Percentiles rank a stretch among this genome's conserved stretches.
phyloP scores from a whole-genome alignment of 2,113 vertebrate genomes.

The Lophius piscatorius region DNA sequence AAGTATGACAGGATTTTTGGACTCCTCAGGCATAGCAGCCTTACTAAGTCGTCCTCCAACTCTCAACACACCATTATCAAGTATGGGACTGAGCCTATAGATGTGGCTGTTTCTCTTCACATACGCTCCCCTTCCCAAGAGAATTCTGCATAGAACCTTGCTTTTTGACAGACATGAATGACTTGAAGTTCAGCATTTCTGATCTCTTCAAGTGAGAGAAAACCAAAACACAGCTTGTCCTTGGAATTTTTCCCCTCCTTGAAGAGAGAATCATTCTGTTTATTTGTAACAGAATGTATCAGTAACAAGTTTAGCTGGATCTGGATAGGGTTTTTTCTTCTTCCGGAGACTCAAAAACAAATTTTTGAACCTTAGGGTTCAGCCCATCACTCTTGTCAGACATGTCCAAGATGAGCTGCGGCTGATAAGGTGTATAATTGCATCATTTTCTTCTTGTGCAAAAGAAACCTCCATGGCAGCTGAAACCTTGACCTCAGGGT shows the following conservation, averaged over 20 bases:
- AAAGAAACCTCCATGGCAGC: too few relatives aligned
- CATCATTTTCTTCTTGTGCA: too few relatives aligned
- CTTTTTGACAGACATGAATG: background rate
- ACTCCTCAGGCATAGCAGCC: too few relatives aligned
- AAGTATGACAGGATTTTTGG: background rate
- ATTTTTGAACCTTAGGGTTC: too few relatives aligned
- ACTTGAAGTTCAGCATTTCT: background rate
- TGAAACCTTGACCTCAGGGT: too few relatives aligned
- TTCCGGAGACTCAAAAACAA: too few relatives aligned
- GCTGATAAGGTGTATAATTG: too few relatives aligned
- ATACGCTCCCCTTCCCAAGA: background rate
- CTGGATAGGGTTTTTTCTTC: too few relatives aligned
- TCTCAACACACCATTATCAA: background rate
- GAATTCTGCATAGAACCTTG: background rate
- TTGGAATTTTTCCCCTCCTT: background rate
- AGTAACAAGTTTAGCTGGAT: too few relatives aligned
- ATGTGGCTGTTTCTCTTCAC: background rate
- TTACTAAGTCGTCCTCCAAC: background rate
- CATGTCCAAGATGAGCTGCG: too few relatives aligned
- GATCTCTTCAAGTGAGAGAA: background rate
- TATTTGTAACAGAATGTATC: too few relatives aligned
- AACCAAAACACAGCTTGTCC: background rate
- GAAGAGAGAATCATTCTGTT: background rate
- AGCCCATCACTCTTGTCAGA: too few relatives aligned
- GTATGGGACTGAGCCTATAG: background rate